These are phyloP conservation scores for Gari tellinella DNA, from an alignment of 2,888 invertebrate species.

Conservation along the genomic window DNA sequence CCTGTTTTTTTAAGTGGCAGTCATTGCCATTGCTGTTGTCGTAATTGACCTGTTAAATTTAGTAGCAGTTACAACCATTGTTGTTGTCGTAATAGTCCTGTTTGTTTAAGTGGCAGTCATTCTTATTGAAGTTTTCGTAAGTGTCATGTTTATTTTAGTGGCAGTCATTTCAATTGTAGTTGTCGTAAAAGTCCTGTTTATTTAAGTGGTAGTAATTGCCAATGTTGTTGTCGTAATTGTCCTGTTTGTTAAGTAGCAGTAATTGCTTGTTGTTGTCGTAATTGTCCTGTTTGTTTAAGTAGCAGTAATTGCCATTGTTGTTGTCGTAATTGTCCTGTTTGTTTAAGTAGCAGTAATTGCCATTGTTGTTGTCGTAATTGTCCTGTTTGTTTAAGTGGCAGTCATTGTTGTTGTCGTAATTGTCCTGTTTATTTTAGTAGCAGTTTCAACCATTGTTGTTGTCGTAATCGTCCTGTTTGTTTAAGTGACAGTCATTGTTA, in stretches of 20 bases:
- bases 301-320: not conserved
- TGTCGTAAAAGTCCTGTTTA: too few relatives aligned
- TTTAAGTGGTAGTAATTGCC: not conserved
- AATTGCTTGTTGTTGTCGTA: conserved; percentile 15
- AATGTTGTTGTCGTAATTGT: conserved; percentile 8
- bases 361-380: not conserved
- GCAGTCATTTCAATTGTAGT: too few relatives aligned
- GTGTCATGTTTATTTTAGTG: too few relatives aligned
- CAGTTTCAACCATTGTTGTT: not conserved
- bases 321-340: not conserved
- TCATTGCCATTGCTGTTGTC: conserved; percentile 1
- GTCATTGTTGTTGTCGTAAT: conserved; percentile 4
- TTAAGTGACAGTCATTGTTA: not conserved
- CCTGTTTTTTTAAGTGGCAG: not conserved
- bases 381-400: too few relatives aligned
- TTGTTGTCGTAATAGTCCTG: too few relatives aligned
- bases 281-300: conserved; percentile 6
- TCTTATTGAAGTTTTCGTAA: too few relatives aligned
- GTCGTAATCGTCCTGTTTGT: not conserved
- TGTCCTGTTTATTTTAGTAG: not conserved
- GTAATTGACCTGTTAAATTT: conserved; percentile 6
- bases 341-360: conserved; percentile 7
- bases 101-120: too few relatives aligned
- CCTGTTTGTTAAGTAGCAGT: conserved; percentile 2
- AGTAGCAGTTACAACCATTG: not conserved